phyloP scores from a whole-genome alignment of 1,140 invertebrate species.

The Drosophila athabasca region DNA sequence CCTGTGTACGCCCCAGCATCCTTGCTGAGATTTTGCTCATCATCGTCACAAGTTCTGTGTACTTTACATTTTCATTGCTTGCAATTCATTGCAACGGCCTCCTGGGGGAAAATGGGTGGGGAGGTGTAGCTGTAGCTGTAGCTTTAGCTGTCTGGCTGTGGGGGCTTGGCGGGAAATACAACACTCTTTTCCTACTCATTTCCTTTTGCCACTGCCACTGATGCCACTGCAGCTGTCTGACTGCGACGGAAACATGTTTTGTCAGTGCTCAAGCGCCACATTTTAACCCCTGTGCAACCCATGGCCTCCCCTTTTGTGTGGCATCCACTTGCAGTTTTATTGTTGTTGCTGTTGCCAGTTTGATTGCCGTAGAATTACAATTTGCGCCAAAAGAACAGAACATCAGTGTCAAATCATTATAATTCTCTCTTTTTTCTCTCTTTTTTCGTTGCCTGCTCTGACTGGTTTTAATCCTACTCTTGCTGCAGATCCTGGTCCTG shows the following conservation, averaged over 20 bases:
- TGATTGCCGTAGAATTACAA: conserved; percentile 81
- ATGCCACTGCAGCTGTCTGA: conserved; percentile 1
- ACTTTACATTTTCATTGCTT: conserved; percentile 76
- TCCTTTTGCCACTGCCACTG: conserved; percentile 48
- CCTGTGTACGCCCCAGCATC: conserved; percentile 18
- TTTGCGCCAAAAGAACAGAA: conserved; percentile 78
- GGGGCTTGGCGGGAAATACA: conserved; percentile 39
- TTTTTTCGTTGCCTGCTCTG: conserved; percentile 17
- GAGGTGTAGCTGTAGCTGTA: neutral
- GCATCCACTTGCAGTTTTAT: conserved; percentile 24
- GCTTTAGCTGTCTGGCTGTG: neutral
- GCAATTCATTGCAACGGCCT: conserved; percentile 54
- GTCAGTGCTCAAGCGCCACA: conserved; percentile 74
- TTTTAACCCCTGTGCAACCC: conserved; percentile 63
- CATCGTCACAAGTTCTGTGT: conserved; percentile 53
- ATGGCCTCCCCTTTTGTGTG: conserved; percentile 7
- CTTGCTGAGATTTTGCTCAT: conserved; percentile 52
- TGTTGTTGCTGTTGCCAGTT: conserved; percentile 54
- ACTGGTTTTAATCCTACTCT: conserved; percentile 12
- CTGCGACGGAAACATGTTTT: conserved; percentile 76
- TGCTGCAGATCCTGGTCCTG: conserved; percentile 7
- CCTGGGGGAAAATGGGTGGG: conserved; percentile 6
- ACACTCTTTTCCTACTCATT: conserved; percentile 70
- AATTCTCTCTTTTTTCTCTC: conserved; percentile 61
- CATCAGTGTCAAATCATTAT: conserved; percentile 82